Evolutionary conservation across 1,140 invertebrate genomes (phyloP), one percentile per base, ranked within the genome.

Genomic region (Helicoverpa armigera): DNA sequence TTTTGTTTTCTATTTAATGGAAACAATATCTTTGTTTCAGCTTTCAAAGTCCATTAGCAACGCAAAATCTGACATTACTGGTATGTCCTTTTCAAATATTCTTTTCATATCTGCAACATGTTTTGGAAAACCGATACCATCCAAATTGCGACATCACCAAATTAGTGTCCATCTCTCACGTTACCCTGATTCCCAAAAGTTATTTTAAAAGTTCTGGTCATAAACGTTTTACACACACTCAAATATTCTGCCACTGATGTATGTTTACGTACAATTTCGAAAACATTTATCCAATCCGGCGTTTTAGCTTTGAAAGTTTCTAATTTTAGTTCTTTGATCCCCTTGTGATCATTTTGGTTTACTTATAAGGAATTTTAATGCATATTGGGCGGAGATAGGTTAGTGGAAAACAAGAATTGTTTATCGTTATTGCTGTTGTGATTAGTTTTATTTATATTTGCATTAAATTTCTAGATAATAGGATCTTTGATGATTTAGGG

Each of bases 281-380:
- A 84, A 89, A 87, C 85, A 88, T 90, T 90, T 87, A 87, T 80
- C 79, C 82, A 65, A 87, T 83, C 80, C 81, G 74, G 86, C 84
- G 84, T 84, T 84, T 88, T 85, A 86, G 86, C 86, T 90, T 77
- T 77, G 75, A 87, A 88, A 88, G 85, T 86, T 81, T 87, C 87
- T 91, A 91, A 89, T 87, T 90, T 89, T 90, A 88, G 83, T 81
- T 81, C 87, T 90, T 91, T 91, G 89, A 90, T 90, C 83, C 74
- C 18, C 61, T 54, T 81, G 77, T 80, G 72, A 76, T 81, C 77
- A 76, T 74, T 83, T 74, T 53, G 43, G 53, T 80, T 85, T 67
- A 82, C 83, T 73, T 74, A 58, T 65, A 80, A 31, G 54, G 69
- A 80, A 80, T 72, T 60, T 77, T 77, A 77, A 67, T 77, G 75